Conservation (phyloP, 2,888 invertebrate species). For the Drosophila birchii region DNA sequence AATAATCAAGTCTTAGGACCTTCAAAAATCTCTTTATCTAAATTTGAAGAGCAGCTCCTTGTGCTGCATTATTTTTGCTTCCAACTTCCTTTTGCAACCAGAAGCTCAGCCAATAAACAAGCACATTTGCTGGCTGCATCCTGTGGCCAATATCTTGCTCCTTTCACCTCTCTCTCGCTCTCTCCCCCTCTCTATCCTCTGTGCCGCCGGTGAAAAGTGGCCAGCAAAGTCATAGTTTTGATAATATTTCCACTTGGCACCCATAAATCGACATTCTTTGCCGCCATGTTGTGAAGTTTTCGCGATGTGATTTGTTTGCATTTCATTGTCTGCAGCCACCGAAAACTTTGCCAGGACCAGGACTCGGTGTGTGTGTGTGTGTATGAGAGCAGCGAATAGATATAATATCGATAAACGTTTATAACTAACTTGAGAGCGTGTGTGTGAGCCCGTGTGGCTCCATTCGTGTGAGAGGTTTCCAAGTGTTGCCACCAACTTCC, state of each 20-base stretch:
- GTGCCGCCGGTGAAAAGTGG: not conserved
- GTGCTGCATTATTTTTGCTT: conserved; percentile 17
- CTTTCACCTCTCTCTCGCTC: not conserved
- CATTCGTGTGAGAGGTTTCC: conserved; percentile 23
- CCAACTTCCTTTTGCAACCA: conserved; percentile 7
- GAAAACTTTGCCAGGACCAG: conserved; percentile 41
- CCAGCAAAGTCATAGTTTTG: conserved; percentile 44
- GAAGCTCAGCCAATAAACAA: conserved; percentile 43
- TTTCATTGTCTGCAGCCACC: conserved; percentile 65
- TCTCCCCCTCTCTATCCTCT: not conserved
- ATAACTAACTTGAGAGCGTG: conserved; percentile 72
- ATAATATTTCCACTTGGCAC: conserved; percentile 74
- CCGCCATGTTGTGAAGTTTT: conserved; percentile 62
- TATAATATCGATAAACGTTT: conserved; percentile 78
- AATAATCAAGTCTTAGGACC: not conserved
- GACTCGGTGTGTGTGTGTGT: not conserved
- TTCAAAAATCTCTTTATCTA: not conserved
- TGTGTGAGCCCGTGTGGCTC: conserved; percentile 20
- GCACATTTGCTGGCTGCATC: conserved; percentile 29
- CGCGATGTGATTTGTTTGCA: conserved; percentile 61
- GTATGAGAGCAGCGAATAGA: conserved; percentile 22
- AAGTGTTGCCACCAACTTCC: conserved; percentile 74
- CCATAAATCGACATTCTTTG: conserved; percentile 70
- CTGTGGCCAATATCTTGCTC: conserved; percentile 17
- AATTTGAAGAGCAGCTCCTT: conserved; percentile 5